phyloP scores from a whole-genome alignment of 2,888 invertebrate species.

The Agrenia bidenticulata region DNA sequence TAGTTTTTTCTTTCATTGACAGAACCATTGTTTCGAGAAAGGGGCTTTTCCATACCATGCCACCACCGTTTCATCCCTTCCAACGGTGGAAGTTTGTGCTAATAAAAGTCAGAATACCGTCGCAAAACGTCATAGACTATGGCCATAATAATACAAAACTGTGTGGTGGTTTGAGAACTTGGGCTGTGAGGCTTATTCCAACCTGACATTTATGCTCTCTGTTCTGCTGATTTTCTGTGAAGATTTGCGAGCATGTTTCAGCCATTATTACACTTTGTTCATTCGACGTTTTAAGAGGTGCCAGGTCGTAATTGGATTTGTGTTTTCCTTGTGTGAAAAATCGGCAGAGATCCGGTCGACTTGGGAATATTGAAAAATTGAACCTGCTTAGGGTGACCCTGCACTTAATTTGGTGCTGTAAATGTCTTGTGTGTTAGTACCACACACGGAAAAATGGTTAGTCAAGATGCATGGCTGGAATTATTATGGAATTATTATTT shows the following conservation, averaged over 20 bases:
- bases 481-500: no score
- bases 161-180: neutral
- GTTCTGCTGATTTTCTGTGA: neutral
- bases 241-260: conserved; percentile 17
- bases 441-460: no score
- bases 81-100: neutral
- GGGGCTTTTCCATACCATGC: neutral
- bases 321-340: conserved; percentile 43
- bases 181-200: neutral
- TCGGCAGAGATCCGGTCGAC: conserved; percentile 43
- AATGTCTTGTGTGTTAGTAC: neutral
- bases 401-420: neutral
- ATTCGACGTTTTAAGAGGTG: conserved; percentile 41
- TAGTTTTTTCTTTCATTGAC: neutral
- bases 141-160: neutral
- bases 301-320: conserved; percentile 32
- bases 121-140: neutral
- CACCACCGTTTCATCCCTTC: neutral
- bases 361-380: neutral
- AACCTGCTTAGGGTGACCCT: neutral
- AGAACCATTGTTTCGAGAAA: conserved; percentile 5
- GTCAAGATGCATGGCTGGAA: no score
- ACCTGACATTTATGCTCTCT: conserved; percentile 1
- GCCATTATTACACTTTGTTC: conserved; percentile 23
- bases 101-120: conserved; percentile 1